Percentiles rank a stretch among this genome's conserved stretches.
These are phyloP conservation scores for Congeria kusceri DNA, from an alignment of 2,888 invertebrate genomes.

Conservation along the genomic window DNA sequence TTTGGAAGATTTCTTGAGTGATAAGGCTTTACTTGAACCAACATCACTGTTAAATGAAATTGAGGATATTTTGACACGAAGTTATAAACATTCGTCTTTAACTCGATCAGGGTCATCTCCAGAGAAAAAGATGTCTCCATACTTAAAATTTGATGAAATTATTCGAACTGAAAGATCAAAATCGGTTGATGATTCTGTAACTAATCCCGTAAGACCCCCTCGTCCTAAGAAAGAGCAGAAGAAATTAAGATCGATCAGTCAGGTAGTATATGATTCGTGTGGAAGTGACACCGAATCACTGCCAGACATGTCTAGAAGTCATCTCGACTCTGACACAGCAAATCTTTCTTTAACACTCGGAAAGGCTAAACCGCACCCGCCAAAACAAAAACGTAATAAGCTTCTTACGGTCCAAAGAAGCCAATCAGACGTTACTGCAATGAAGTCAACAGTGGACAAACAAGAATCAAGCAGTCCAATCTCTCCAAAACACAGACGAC, in stretches of 20 bases:
- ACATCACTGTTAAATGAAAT: slow-evolving; percentile 68
- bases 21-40: slow-evolving; percentile 59
- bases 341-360: slow-evolving; percentile 52
- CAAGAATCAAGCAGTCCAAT: slow-evolving; percentile 32
- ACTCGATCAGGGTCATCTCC: slow-evolving; percentile 51
- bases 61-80: slow-evolving; percentile 64
- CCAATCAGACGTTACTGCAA: slow-evolving; percentile 76
- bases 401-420: slow-evolving; percentile 73
- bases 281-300: slow-evolving; percentile 65
- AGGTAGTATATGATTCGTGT: slow-evolving; percentile 55
- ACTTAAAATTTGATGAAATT: slow-evolving; percentile 3
- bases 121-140: slow-evolving; percentile 44
- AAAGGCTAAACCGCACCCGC: slow-evolving; percentile 71
- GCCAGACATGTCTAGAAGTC: slow-evolving; percentile 47
- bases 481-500: slow-evolving; percentile 24
- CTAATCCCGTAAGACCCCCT: slow-evolving; percentile 73
- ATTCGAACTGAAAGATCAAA: slow-evolving; percentile 43
- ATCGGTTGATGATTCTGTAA: slow-evolving; percentile 46
- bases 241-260: slow-evolving; percentile 43
- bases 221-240: slow-evolving; percentile 71
- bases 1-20: slow-evolving; percentile 52
- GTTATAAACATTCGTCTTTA: slow-evolving; percentile 58
- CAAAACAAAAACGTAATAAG: slow-evolving; percentile 77
- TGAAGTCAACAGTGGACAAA: slow-evolving; percentile 65
- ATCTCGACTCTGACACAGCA: slow-evolving; percentile 29